These are phyloP conservation scores for Sarcophaga rosellei DNA, from an alignment of 2,888 invertebrate genomes.

Conservation along the genomic window DNA sequence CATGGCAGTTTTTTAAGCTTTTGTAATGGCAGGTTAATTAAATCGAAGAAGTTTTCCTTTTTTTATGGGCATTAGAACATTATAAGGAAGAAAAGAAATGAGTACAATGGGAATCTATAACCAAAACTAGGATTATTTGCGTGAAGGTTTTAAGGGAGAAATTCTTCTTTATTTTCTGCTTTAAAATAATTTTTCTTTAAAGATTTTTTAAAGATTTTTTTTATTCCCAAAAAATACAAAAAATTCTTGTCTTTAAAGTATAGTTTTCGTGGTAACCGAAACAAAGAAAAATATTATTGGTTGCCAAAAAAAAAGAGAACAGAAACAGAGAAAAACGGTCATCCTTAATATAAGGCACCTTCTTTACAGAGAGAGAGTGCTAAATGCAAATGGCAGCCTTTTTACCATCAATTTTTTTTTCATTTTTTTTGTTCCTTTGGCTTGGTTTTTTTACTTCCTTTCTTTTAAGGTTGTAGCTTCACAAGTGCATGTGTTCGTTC, in stretches of 20 bases:
- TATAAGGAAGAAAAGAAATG: no score
- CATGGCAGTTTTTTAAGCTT: not conserved
- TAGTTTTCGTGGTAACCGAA: slow-evolving; percentile 27
- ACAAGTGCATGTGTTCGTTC: no score
- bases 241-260: not conserved
- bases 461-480: slow-evolving; percentile 46
- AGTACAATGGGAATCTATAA: no score
- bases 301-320: slow-evolving; percentile 34
- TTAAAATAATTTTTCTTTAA: slow-evolving; percentile 13
- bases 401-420: slow-evolving; percentile 57
- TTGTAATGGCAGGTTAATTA: not conserved
- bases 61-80: no score
- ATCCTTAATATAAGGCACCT: slow-evolving; percentile 29
- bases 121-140: no score
- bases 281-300: slow-evolving; percentile 16
- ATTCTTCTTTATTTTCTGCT: no score
- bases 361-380: slow-evolving; percentile 28
- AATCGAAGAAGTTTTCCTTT: not conserved
- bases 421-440: not conserved
- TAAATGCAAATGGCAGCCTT: slow-evolving; percentile 65
- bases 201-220: slow-evolving; percentile 23
- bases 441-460: slow-evolving; percentile 42
- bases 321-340: not conserved
- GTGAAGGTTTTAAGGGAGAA: no score
- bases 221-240: not conserved